Base-by-base conservation (phyloP, 2,888 invertebrate species). In the Physocephala rufipes region DNA sequence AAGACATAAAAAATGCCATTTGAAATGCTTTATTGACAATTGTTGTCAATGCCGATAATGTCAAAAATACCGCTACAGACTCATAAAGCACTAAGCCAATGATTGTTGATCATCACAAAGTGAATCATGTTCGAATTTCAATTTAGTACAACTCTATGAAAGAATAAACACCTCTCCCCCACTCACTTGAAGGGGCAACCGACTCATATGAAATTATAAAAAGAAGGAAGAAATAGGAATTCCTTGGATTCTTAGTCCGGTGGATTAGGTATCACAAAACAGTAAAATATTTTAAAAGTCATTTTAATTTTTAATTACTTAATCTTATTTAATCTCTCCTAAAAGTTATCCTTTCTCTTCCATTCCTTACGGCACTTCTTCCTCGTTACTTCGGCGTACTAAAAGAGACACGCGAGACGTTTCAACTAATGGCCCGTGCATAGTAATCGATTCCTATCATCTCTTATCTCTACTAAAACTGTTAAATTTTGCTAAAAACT, bases 401-500 rank as follows among this genome's bases (percentile, higher is more conserved):
- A 36, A 36, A 36, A 9, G 9, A 9, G 9, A 36, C 36, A 9
- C 36, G 36, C 36, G 9, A 4, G 36, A 4, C 36, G 36, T n/a
- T 21, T 24, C 2, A 15, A 16, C 61, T 16, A 19, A 19, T 61
- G 36, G 30, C 12, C 30, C 55, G 58, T n/a, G 19, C n/a, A 30
- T 2, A 19, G 13, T 36, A 36, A 53, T 53, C 53, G 30, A 66
- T 66, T 53, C 49, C n/a, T 67, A n/a, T n/a, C 58, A 58, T 9
- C 9, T 67, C 58, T 73, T 73, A 73, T 71, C 71, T 70, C 15
- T 28, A 49, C 45, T 51, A n/a, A 70, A 73, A 73, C 73, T 73
- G 73, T 73, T 71, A 73, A 73, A 70, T 71, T 71, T 67, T 19
- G 63, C 71, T 67, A 70, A 70, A 73, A 73, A 73, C 51, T 71